These are phyloP conservation scores for Microchrysa polita DNA, from an alignment of 2,888 invertebrate genomes.

Conservation along the genomic window DNA sequence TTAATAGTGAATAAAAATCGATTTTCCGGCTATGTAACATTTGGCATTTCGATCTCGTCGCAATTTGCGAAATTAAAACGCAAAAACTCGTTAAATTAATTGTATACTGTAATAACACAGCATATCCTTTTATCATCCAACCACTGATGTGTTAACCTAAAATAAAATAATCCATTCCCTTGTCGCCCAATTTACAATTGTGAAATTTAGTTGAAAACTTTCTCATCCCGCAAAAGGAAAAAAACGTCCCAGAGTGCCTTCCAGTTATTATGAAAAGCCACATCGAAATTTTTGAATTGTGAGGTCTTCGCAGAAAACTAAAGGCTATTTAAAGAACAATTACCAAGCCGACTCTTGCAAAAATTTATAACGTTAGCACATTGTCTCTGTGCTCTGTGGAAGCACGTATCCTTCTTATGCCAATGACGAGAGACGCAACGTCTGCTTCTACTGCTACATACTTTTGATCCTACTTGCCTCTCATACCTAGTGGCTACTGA, in stretches of 20 bases:
- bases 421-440: too few relatives aligned
- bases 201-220: conserved; percentile 19
- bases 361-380: conserved; percentile 26
- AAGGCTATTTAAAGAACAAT: conserved; percentile 29
- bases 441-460: too few relatives aligned
- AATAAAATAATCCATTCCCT: not conserved
- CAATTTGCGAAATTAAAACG: too few relatives aligned
- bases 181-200: conserved; percentile 3
- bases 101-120: not conserved
- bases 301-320: not conserved
- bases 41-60: too few relatives aligned
- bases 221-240: too few relatives aligned
- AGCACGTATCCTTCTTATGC: conserved; percentile 4
- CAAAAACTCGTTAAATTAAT: too few relatives aligned
- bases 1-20: too few relatives aligned
- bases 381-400: conserved; percentile 15
- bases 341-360: conserved; percentile 20
- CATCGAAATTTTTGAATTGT: conserved; percentile 2
- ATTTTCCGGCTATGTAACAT: too few relatives aligned
- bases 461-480: not conserved
- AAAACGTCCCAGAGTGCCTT: not conserved
- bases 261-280: conserved; percentile 7
- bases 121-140: not conserved
- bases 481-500: too few relatives aligned
- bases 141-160: too few relatives aligned